phyloP scores from a whole-genome alignment of 2,888 invertebrate genomes.

The Platycheirus rosarum region DNA sequence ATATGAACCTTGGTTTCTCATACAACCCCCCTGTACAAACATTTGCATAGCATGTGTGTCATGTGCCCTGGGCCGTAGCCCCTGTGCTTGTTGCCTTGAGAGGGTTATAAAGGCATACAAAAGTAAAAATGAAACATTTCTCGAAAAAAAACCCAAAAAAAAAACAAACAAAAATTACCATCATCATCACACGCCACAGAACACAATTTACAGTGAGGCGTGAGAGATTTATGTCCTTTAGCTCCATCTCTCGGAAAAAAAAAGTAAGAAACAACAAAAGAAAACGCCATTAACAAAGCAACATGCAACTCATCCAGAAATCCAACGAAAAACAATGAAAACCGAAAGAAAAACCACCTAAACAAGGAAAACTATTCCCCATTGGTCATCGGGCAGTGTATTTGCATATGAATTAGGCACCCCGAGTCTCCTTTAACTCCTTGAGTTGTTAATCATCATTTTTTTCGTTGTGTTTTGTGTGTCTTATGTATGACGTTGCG shows the following conservation, averaged over 20 bases:
- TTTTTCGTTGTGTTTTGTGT: background rate
- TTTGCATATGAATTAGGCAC: constrained; percentile 68
- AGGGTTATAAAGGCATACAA: constrained; percentile 45
- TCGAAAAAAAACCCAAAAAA: constrained; percentile 4
- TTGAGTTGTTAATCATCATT: constrained; percentile 27
- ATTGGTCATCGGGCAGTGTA: constrained; percentile 50
- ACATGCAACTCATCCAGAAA: constrained; percentile 40
- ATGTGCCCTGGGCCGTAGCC: background rate
- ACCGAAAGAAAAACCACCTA: constrained; percentile 4
- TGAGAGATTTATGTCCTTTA: constrained; percentile 64
- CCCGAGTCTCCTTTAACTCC: constrained; percentile 29
- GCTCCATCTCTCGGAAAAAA: constrained; percentile 29
- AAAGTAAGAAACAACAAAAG: constrained; percentile 29
- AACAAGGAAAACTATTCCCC: constrained; percentile 33
- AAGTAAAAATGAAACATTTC: constrained; percentile 43
- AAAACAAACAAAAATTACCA: constrained; percentile 1
- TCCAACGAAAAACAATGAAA: constrained; percentile 45
- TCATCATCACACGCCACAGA: constrained; percentile 32
- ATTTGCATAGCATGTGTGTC: constrained; percentile 23
- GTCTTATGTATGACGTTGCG: constrained; percentile 29
- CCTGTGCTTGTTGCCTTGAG: constrained; percentile 43
- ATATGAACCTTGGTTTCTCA: constrained; percentile 32
- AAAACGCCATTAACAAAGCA: constrained; percentile 57
- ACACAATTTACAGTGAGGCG: constrained; percentile 40
- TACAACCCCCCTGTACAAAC: constrained; percentile 13